A percentile compares a stretch with the other conserved stretches of the same genome.
These are phyloP conservation scores for Escarpia spicata DNA, from an alignment of 2,888 invertebrate genomes.

Conservation along the genomic window DNA sequence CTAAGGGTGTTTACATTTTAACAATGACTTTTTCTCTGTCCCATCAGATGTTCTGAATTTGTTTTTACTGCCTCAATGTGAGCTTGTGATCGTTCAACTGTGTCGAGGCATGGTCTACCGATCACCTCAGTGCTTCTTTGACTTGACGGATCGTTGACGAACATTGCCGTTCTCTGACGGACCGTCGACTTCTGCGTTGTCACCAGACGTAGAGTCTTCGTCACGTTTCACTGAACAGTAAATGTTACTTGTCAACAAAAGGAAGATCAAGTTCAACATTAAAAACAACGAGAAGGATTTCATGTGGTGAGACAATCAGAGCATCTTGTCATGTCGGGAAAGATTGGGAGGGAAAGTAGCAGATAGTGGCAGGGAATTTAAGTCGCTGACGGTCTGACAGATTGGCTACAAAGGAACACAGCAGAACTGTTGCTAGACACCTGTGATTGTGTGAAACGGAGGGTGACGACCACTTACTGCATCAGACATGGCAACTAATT, in stretches of 20 bases:
- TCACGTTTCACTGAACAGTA: background rate
- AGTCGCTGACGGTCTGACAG: no score
- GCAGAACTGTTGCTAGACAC: no score
- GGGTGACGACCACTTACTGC: no score
- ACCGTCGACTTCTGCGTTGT: background rate
- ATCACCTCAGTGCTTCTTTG: background rate
- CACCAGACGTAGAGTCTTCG: background rate
- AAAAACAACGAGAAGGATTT: no score
- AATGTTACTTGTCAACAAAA: background rate
- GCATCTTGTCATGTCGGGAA: no score
- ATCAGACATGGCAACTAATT: no score
- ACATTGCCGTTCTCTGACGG: background rate
- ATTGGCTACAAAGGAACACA: no score
- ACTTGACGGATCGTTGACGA: background rate
- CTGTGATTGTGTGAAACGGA: no score
- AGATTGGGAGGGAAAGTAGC: no score
- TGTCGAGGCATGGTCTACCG: background rate
- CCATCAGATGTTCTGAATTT: background rate
- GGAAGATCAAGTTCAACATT: no score
- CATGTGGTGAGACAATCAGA: no score
- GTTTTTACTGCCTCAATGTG: background rate
- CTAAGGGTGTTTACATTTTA: background rate
- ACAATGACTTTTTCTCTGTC: background rate
- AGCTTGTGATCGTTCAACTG: background rate
- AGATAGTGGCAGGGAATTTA: no score